These are phyloP conservation scores for Beroe ovata DNA, from an alignment of 37 sponge, comb jelly and placozoan species.

Conservation along the genomic window DNA sequence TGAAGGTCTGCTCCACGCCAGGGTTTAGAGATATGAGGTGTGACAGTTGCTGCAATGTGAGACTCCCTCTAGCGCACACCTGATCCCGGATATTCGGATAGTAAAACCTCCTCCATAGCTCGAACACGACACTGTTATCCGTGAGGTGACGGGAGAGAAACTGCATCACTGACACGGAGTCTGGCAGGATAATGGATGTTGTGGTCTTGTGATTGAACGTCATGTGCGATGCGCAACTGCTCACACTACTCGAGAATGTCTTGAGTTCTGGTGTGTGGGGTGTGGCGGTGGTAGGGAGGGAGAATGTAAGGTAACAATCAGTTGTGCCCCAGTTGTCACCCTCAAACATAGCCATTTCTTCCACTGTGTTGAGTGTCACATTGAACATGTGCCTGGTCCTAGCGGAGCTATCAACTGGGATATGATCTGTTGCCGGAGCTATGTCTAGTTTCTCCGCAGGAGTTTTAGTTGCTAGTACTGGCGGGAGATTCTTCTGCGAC, in stretches of 20 bases:
- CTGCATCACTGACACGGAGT: constrained; percentile 17
- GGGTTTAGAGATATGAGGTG: constrained; percentile 40
- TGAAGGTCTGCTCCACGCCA: not conserved
- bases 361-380: constrained; percentile 13
- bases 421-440: not conserved
- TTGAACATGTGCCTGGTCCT: constrained; percentile 28
- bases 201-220: constrained; percentile 55
- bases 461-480: not conserved
- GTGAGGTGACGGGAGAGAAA: constrained; percentile 9
- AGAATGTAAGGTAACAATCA: constrained; percentile 45
- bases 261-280: not conserved
- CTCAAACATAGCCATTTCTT: constrained; percentile 44
- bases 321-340: constrained; percentile 1
- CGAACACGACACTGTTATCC: constrained; percentile 74
- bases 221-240: constrained; percentile 27
- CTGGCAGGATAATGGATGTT: constrained; percentile 3
- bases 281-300: constrained; percentile 17
- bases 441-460: constrained; percentile 3
- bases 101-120: constrained; percentile 91
- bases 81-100: constrained; percentile 90
- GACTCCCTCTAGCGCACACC: constrained; percentile 77
- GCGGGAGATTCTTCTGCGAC: constrained; percentile 29
- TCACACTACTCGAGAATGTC: constrained; percentile 15
- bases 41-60: constrained; percentile 38
- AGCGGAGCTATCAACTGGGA: not conserved